phyloP scores from a whole-genome alignment of 2,797 vertebrate species.

The Anguilla obscura region DNA sequence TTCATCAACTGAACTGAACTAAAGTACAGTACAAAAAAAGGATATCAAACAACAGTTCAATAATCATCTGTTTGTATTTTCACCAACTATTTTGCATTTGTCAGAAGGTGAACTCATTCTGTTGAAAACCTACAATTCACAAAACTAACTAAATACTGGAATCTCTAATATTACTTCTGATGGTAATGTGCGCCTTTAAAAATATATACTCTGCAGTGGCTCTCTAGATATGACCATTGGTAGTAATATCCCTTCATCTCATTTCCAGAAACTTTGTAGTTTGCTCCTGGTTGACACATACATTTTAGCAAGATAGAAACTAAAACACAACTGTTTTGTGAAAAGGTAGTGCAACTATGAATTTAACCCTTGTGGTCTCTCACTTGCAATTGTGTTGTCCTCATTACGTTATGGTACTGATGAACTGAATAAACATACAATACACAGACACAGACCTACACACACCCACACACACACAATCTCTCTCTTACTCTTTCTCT shows the following conservation, averaged over 20 bases:
- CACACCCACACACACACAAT: neutral
- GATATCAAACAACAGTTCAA: neutral
- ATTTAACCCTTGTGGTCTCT: neutral
- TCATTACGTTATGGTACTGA: neutral
- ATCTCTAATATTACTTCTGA: neutral
- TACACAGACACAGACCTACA: neutral
- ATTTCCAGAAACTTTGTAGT: neutral
- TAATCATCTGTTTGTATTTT: neutral
- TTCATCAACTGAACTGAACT: neutral
- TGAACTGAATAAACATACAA: neutral
- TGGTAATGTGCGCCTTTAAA: neutral
- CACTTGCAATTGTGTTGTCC: neutral
- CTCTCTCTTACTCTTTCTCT: neutral
- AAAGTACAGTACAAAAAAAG: neutral
- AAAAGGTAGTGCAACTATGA: neutral
- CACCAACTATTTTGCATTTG: neutral
- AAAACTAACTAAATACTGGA: too few relatives aligned
- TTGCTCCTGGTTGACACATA: neutral
- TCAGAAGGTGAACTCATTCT: neutral
- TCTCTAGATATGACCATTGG: neutral
- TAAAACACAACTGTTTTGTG: neutral
- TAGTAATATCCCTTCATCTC: neutral
- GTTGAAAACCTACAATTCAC: neutral
- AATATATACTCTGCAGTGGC: neutral
- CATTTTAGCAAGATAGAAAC: neutral